Percentiles rank a stretch among this genome's conserved stretches.
Evolutionary conservation across 2,113 vertebrate genomes (phyloP).

Genomic region (Isichthys henryi): DNA sequence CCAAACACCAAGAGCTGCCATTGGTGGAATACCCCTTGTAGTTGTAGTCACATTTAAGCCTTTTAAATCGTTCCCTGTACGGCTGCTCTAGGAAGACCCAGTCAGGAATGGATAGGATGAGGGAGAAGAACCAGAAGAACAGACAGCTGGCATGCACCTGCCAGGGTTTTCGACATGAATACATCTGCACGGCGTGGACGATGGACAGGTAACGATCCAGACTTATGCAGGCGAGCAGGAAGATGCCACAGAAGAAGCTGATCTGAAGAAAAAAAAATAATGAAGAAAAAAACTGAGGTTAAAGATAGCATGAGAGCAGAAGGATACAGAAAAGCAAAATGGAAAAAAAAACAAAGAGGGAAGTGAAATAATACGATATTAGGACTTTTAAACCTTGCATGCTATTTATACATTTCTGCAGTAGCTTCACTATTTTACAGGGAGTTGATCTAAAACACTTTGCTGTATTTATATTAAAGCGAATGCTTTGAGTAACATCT

Average conservation of each 20-base stretch:
- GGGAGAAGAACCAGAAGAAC: constrained; percentile 53
- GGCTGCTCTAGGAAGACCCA: constrained; percentile 40
- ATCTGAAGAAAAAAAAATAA: constrained; percentile 38
- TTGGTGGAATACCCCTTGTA: background rate
- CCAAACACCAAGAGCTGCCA: constrained; percentile 24
- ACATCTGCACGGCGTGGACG: constrained; percentile 45
- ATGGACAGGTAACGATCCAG: constrained; percentile 59
- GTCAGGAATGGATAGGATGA: constrained; percentile 59
- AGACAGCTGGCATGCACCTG: constrained; percentile 44
- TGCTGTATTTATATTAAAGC: background rate
- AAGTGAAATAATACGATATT: background rate
- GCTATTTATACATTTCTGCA: background rate
- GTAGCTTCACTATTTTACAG: background rate
- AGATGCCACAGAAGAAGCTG: constrained; percentile 67
- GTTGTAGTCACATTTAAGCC: constrained; percentile 39
- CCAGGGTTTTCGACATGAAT: constrained; percentile 35
- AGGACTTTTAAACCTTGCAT: background rate
- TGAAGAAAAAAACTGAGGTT: background rate
- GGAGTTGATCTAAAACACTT: background rate
- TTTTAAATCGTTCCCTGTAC: background rate
- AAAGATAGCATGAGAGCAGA: background rate
- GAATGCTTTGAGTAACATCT: background rate
- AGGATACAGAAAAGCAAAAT: background rate
- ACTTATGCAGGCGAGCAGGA: constrained; percentile 64
- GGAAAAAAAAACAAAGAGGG: background rate